These are phyloP conservation scores for Ammodytes dubius DNA, from an alignment of 2,113 vertebrate genomes.

Conservation along the genomic window DNA sequence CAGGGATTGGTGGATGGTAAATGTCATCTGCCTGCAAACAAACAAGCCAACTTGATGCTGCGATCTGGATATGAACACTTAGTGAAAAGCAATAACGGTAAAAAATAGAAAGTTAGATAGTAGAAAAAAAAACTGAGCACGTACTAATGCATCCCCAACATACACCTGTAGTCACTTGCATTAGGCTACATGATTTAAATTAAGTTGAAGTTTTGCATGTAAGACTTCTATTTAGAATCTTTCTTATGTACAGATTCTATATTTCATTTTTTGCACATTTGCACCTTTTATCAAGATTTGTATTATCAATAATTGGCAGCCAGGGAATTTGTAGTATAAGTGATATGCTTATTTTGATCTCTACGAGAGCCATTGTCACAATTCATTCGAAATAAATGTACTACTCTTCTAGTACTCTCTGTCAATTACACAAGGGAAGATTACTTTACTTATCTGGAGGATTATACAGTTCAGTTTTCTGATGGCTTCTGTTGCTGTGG, in stretches of 20 bases:
- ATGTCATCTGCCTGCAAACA: conserved; percentile 34
- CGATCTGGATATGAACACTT: background rate
- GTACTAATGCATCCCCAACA: conserved; percentile 26
- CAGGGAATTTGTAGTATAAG: background rate
- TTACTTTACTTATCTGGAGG: too few species aligned
- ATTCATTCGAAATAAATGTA: too few species aligned
- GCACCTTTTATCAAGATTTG: background rate
- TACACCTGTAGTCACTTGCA: conserved; percentile 16
- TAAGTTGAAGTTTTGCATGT: background rate
- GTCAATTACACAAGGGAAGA: too few species aligned
- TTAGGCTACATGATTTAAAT: background rate
- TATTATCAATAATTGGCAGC: background rate
- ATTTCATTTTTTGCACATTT: background rate
- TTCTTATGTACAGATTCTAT: too few species aligned
- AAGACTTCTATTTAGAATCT: background rate
- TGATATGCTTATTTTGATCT: background rate
- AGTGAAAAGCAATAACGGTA: background rate
- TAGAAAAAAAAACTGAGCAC: background rate
- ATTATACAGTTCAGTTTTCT: too few species aligned
- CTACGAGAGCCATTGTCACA: background rate
- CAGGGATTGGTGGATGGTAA: conserved; percentile 3
- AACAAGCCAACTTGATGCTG: background rate
- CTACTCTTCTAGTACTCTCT: too few species aligned
- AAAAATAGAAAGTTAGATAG: background rate
- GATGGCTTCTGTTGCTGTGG: too few species aligned